A percentile compares a stretch with the other conserved stretches of the same genome.
Conservation (phyloP, 2,113 vertebrate genomes). For the Triplophysa tibetana region DNA sequence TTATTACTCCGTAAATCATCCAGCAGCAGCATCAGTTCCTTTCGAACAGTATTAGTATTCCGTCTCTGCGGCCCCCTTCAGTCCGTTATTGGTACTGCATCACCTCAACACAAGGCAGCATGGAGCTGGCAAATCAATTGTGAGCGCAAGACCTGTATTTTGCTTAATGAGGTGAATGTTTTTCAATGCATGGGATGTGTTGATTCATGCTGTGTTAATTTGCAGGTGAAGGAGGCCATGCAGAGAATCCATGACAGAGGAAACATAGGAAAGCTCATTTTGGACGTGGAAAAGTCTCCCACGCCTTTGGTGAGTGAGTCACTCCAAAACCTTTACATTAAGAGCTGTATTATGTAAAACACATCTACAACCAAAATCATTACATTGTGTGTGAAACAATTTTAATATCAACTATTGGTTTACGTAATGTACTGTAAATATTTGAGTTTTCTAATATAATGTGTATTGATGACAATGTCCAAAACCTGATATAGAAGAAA, state of each 20-base stretch:
- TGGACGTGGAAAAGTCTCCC: conserved; percentile 95
- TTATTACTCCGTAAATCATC: background rate
- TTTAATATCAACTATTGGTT: background rate
- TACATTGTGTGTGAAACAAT: background rate
- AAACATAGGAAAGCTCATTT: conserved; percentile 96
- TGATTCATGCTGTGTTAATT: conserved; percentile 26
- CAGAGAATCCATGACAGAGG: conserved; percentile 98
- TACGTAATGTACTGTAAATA: background rate
- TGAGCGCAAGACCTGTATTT: background rate
- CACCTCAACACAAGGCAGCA: background rate
- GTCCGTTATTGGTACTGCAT: conserved; percentile 35
- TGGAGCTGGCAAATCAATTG: background rate
- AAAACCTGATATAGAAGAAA: background rate
- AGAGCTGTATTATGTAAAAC: background rate
- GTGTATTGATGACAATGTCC: background rate
- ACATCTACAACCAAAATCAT: background rate
- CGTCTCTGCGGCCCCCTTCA: conserved; percentile 53
- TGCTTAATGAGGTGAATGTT: background rate
- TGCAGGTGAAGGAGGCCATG: conserved; percentile 98
- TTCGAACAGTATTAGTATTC: background rate
- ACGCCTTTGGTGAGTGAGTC: conserved; percentile 87
- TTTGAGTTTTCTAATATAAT: background rate
- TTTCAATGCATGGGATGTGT: background rate
- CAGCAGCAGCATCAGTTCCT: background rate
- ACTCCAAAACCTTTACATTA: background rate